Conservation (phyloP, 1,140 invertebrate species). For the Coelopa frigida region DNA sequence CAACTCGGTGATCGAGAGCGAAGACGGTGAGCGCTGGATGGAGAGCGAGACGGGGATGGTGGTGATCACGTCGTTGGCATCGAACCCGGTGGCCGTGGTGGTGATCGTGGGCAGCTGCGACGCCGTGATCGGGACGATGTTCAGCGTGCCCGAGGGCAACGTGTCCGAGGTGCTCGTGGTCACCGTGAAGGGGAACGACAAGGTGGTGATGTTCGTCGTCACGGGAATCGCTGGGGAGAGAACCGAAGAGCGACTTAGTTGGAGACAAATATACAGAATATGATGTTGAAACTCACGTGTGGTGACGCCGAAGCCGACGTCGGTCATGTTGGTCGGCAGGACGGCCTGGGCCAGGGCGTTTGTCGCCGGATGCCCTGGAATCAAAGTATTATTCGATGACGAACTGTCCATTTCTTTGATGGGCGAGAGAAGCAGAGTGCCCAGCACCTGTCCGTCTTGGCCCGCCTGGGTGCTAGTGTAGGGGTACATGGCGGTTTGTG, state of each 20-base stretch:
- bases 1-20: slow-evolving; percentile 33
- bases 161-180: slow-evolving; percentile 26
- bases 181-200: slow-evolving; percentile 39
- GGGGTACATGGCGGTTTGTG: slow-evolving; percentile 51
- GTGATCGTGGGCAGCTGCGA: slow-evolving; percentile 36
- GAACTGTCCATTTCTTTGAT: slow-evolving; percentile 67
- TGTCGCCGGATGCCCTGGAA: slow-evolving; percentile 49
- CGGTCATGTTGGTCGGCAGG: slow-evolving; percentile 20
- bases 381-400: slow-evolving; percentile 60
- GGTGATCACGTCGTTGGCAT: slow-evolving; percentile 26
- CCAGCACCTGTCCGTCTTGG: slow-evolving; percentile 62
- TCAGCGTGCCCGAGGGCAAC: slow-evolving; percentile 31
- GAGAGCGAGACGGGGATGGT: slow-evolving; percentile 37
- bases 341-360: slow-evolving; percentile 36
- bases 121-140: slow-evolving; percentile 30
- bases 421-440: slow-evolving; percentile 66
- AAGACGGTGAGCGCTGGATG: slow-evolving; percentile 31
- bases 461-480: slow-evolving; percentile 53
- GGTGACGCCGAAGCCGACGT: slow-evolving; percentile 12
- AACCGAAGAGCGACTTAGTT: background rate
- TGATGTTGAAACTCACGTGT: slow-evolving; percentile 17
- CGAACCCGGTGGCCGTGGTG: slow-evolving; percentile 29
- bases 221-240: slow-evolving; percentile 19
- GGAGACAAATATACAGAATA: background rate
- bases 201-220: slow-evolving; percentile 32